Evolutionary conservation across 2,113 vertebrate genomes (phyloP).

Genomic region (Nasalis larvatus): DNA sequence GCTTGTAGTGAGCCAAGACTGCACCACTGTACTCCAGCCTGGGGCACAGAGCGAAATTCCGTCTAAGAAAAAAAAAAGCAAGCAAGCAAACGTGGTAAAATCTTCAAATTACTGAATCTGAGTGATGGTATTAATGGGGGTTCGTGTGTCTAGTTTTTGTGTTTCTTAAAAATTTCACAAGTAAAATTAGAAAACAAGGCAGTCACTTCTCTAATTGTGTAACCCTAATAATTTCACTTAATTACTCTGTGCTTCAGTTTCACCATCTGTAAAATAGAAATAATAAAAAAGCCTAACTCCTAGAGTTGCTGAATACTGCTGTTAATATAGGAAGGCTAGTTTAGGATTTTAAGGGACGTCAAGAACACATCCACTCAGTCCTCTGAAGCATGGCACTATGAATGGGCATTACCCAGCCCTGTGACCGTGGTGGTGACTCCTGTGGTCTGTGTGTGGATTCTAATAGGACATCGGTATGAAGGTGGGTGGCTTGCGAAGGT

Average conservation of each 20-base stretch:
- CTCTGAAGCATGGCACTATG: not conserved
- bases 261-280: not conserved
- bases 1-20: no score
- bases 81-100: not conserved
- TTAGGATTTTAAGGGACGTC: not conserved
- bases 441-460: not conserved
- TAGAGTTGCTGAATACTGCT: not conserved
- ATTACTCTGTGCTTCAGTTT: not conserved
- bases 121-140: not conserved
- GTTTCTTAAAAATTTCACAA: not conserved
- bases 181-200: not conserved
- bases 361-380: not conserved
- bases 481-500: not conserved
- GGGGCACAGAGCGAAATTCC: no score
- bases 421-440: not conserved
- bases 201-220: not conserved
- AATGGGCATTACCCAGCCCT: not conserved
- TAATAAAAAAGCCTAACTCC: not conserved
- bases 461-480: not conserved
- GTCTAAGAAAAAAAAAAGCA: no score
- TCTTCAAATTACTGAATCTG: not conserved
- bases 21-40: no score
- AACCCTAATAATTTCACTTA: not conserved
- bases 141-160: not conserved
- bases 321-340: not conserved